These are phyloP conservation scores for Glaucidium brasilianum DNA, from an alignment of 2,113 vertebrate species.

Conservation along the genomic window DNA sequence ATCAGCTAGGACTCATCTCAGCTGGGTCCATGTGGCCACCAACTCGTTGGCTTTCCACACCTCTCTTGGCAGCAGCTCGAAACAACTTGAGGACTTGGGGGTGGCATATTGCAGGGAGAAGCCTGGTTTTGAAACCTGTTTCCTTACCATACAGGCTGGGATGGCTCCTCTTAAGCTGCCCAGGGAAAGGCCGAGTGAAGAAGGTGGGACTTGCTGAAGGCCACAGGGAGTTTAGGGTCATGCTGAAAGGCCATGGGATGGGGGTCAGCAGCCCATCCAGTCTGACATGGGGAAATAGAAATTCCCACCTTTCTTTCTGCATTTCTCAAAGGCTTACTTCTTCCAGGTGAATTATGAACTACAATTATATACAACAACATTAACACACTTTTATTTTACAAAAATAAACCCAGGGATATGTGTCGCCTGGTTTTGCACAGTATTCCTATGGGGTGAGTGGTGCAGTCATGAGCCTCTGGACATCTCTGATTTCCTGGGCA, in stretches of 20 bases:
- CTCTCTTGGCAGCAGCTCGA: neutral
- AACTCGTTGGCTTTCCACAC: neutral
- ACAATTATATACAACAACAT: neutral
- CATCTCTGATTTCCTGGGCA: neutral
- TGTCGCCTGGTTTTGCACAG: neutral
- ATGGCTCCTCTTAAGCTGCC: neutral
- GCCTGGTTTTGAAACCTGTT: neutral
- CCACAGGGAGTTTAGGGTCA: neutral
- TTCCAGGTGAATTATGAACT: neutral
- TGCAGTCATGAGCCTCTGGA: neutral
- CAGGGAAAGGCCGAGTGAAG: neutral
- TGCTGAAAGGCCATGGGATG: neutral
- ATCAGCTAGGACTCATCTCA: neutral
- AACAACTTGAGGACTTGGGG: rapidly evolving
- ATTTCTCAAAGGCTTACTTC: neutral
- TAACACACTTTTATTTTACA: slow-evolving; percentile 14
- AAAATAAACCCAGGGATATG: neutral
- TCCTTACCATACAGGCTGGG: neutral
- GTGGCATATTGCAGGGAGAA: neutral
- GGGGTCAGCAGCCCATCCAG: neutral
- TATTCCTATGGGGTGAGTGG: neutral
- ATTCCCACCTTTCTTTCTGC: neutral
- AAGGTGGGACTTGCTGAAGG: neutral
- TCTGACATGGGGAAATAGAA: rapidly evolving
- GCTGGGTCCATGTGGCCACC: neutral